Base-by-base conservation (phyloP, 2,797 vertebrate genomes). In the Fistularia commersonii region DNA sequence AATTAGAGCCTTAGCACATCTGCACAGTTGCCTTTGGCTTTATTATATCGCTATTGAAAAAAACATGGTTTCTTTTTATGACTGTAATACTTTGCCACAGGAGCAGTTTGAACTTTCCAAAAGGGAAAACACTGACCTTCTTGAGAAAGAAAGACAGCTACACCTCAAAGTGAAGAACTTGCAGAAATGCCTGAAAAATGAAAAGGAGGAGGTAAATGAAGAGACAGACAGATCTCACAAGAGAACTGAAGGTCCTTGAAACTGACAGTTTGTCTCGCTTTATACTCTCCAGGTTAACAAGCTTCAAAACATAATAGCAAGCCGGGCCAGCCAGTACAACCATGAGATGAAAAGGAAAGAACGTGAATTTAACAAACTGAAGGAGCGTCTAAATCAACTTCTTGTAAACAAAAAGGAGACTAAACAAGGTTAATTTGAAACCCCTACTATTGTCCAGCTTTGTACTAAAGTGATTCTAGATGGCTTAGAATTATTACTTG, bases 311-410 rank as follows among this genome's bases (percentile, higher is more conserved):
- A 90, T 98, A 51, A 93, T 97, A 80, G 88, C 94, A 52, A 97
- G 94, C 79, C 93, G 96, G 61, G 93, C 95, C 74, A 93, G 91
- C 44, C 97, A 99, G 63, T 98, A 96, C 77, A 97, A 95, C 76
- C 95, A 98, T 46, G 94, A 97, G 61, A 93, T 98, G 93, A 99
- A 98, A 80, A 94, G 94, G 77, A 99, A 95, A 82, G 97, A 99
- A 56, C 91, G 93, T 67, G 96, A 99, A 72, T 94, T 93, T 58
- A 94, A 91, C 81, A 98, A 95, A 84, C 78, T 98, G 63, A 99
- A 94, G 70, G 97, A 98, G 60, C 92, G 93, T 32, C 80, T 99
- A 8, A 95, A 92, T 87, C 97, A 97, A 45, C 90, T 98, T 54
- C 91, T 99, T 47, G 92, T 92, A 69, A 95, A 93, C 76, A 97